Percentiles rank a stretch among this genome's conserved stretches.
phyloP scores from a whole-genome alignment of 2,797 vertebrate species.

The Rhodeus uyekii region DNA sequence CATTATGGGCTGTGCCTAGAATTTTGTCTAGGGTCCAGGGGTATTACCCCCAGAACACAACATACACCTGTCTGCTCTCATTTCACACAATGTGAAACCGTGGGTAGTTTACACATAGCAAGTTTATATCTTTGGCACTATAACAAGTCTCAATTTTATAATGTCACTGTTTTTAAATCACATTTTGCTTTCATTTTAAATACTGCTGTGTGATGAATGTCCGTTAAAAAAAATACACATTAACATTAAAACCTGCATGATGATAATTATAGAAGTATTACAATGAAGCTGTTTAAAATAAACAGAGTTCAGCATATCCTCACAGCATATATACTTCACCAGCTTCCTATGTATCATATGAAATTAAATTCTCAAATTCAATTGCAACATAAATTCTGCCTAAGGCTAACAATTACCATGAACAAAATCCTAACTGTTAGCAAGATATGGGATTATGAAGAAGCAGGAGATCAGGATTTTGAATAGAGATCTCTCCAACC shows the following conservation, averaged over 20 bases:
- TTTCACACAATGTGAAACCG: not conserved
- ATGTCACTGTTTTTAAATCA: not conserved
- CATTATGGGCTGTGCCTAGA: conserved; percentile 16
- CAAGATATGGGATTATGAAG: too few species aligned
- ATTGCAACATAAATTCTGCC: not conserved
- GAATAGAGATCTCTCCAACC: too few species aligned
- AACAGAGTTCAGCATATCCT: not conserved
- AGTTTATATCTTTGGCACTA: not conserved
- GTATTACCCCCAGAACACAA: not conserved
- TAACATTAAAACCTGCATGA: not conserved
- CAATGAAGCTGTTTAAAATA: not conserved
- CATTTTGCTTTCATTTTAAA: not conserved
- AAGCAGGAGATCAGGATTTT: too few species aligned
- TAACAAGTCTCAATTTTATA: not conserved
- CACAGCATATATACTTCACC: not conserved
- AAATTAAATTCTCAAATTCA: not conserved
- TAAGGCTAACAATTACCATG: not conserved
- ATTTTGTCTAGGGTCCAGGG: conserved; percentile 11
- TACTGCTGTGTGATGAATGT: not conserved
- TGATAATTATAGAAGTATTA: not conserved
- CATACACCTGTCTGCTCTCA: not conserved
- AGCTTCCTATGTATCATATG: not conserved
- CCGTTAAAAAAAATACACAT: not conserved
- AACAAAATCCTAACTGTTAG: not conserved
- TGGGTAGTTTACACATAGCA: not conserved